Conservation (phyloP, 2,888 invertebrate genomes). For the Orthosia incerta region DNA sequence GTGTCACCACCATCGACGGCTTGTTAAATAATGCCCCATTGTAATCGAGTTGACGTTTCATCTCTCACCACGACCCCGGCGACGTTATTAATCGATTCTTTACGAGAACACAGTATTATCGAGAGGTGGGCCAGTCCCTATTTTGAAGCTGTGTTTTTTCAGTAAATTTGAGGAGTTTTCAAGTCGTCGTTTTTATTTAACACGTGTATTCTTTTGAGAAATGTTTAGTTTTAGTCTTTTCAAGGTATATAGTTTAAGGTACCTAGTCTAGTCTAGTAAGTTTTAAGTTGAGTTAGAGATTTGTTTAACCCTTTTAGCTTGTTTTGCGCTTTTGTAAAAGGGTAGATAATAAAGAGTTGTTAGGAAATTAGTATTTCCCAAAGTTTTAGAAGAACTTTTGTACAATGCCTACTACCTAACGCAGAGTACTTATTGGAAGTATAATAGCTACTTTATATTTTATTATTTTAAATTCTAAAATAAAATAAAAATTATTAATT, state of each 20-base stretch:
- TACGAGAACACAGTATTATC: slow-evolving; percentile 50
- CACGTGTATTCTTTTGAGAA: neutral
- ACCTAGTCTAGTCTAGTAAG: neutral
- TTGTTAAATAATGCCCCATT: slow-evolving; percentile 74
- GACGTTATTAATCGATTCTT: slow-evolving; percentile 72
- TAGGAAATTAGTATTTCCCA: neutral
- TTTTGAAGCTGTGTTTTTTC: slow-evolving; percentile 30
- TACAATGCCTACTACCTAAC: neutral
- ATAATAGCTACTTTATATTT: too few relatives aligned
- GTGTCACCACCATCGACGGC: slow-evolving; percentile 30
- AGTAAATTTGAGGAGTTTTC: slow-evolving; percentile 14
- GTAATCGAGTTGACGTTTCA: slow-evolving; percentile 74
- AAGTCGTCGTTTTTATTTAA: neutral
- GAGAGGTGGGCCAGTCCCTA: slow-evolving; percentile 13
- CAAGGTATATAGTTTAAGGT: neutral
- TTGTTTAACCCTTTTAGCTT: neutral
- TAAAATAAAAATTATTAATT: too few relatives aligned
- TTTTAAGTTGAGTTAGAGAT: neutral
- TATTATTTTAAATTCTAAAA: neutral
- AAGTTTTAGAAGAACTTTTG: neutral
- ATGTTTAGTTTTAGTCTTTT: neutral
- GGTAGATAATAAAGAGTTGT: neutral
- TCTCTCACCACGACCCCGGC: slow-evolving; percentile 65
- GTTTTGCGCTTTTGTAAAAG: neutral
- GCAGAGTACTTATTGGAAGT: neutral